Base-by-base conservation (phyloP, 2,797 vertebrate genomes). In the Sebastes taczanowskii region DNA sequence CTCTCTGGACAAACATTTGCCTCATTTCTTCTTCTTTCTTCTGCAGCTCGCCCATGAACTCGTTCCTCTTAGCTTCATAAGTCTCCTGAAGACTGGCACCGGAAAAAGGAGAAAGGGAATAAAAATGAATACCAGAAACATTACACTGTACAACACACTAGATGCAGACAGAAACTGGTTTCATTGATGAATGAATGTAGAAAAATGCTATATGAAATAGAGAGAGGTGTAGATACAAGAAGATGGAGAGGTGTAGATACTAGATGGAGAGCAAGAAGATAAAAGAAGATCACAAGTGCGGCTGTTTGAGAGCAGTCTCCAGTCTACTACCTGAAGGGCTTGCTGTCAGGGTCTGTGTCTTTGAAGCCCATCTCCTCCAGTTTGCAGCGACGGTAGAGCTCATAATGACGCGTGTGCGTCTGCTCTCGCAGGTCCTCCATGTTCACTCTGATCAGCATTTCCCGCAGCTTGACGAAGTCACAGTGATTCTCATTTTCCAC, bases 361-460 rank as follows among this genome's bases (percentile, higher is more conserved):
- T 99, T 98, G 80, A 99, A 99, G 62, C 99, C 99, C 99, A 99
- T 99, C 95, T 99, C 99, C 85, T 99, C 99, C 89, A 99, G 96
- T 73, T 99, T 99, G 90, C 99, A 99, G 77, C 99, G 96, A 62
- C 99, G 96, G 87, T 99, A 99, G 11, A 99, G 96, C 92, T 99
- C 98, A 4, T 99, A 99, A 90, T 99, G 99, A 27, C 97, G 97
- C 0, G 98, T 96, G 88, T 99, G 98, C 0, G 99, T 99, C 94
- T 99, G 98, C 89, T 99, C 99, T 8, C 99, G 96, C 34, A 99
- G 96, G 93, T 99, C 99, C 91, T 99, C 98, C 99, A 99, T 99
- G 95, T 99, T 99, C 80, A 99, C 97, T 0, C 98, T 95, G 90
- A 99, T 99, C 91, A 99, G 95, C 98, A 99, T 99, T 94, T 99